These are phyloP conservation scores for Drosophila nannoptera DNA, from an alignment of 1,140 invertebrate species.

Conservation along the genomic window DNA sequence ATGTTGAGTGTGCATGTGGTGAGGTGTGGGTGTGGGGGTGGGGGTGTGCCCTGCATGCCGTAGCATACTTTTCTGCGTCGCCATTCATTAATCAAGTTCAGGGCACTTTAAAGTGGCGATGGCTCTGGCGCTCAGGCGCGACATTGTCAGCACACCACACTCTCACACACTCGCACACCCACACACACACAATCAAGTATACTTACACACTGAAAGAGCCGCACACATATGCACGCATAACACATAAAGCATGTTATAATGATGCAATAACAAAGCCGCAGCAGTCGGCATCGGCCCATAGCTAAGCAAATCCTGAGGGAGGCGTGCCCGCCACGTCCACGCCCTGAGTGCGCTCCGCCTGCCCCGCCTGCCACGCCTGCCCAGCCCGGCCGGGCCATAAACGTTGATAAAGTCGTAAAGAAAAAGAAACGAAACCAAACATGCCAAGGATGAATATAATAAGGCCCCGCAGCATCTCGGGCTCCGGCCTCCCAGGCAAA, in stretches of 20 bases:
- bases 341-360: constrained; percentile 4
- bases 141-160: constrained; percentile 33
- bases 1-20: constrained; percentile 40
- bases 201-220: too few species aligned
- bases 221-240: constrained; percentile 3
- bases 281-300: constrained; percentile 27
- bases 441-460: constrained; percentile 24
- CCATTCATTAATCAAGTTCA: constrained; percentile 75
- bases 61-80: constrained; percentile 69
- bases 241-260: constrained; percentile 64
- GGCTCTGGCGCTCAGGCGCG: constrained; percentile 20
- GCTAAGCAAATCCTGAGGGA: constrained; percentile 55
- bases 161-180: background rate
- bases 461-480: constrained; percentile 37
- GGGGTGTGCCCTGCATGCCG: constrained; percentile 34
- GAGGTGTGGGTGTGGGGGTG: constrained; percentile 1
- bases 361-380: background rate
- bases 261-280: constrained; percentile 74
- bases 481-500: constrained; percentile 37
- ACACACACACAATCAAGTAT: constrained; percentile 15
- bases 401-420: constrained; percentile 69
- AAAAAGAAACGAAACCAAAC: constrained; percentile 49
- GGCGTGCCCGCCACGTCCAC: constrained; percentile 31
- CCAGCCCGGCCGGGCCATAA: constrained; percentile 44
- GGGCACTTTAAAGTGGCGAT: constrained; percentile 67